A percentile compares a stretch with the other conserved stretches of the same genome.
Evolutionary conservation across 2,113 vertebrate species (phyloP).

Genomic region (zebrafish (Danio rerio)): GRCz12tu NC_133189.1:26803001-26803500

Average conservation of each 20-base stretch:
- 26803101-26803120: too few species aligned
- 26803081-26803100: too few species aligned
- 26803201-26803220: too few species aligned
- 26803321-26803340: slow-evolving; percentile 86
- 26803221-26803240: too few species aligned
- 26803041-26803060: too few species aligned
- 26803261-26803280: background rate
- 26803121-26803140: too few species aligned
- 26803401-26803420: slow-evolving; percentile 68
- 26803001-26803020: too few species aligned
- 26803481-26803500: background rate
- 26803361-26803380: slow-evolving; percentile 95
- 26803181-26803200: background rate
- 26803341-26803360: slow-evolving; percentile 89
- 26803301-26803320: slow-evolving; percentile 98
- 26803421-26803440: slow-evolving; percentile 4
- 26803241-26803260: background rate
- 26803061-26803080: too few species aligned
- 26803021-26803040: too few species aligned
- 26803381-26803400: slow-evolving; percentile 98
- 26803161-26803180: too few species aligned
- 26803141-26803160: too few species aligned
- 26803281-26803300: slow-evolving; percentile 80
- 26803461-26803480: slow-evolving; percentile 12
- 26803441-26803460: slow-evolving; percentile 7